These are phyloP conservation scores for Rotaria macrura DNA, from an alignment of 2,888 invertebrate genomes.

Conservation along the genomic window DNA sequence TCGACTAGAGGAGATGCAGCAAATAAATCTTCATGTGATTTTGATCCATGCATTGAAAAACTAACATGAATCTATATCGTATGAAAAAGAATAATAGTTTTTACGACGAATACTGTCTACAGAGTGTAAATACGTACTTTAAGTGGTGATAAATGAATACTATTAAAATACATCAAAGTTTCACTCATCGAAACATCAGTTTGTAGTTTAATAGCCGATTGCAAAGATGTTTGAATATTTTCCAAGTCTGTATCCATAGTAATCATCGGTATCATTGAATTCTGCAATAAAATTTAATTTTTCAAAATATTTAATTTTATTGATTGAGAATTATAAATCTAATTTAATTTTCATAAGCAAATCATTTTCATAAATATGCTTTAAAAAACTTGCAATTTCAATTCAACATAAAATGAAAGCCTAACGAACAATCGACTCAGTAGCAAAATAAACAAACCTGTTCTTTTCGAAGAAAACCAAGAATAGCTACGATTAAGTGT, in stretches of 20 bases:
- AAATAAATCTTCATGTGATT: constrained; percentile 30
- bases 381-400: too few species aligned
- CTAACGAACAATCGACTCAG: too few species aligned
- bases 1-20: constrained; percentile 42
- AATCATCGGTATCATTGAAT: not conserved
- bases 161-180: constrained; percentile 90
- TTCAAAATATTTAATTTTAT: too few species aligned
- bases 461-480: constrained; percentile 66
- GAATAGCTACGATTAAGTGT: constrained; percentile 75
- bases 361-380: too few species aligned
- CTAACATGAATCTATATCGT: constrained; percentile 75
- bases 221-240: not conserved
- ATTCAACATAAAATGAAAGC: too few species aligned
- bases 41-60: constrained; percentile 73
- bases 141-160: constrained; percentile 86
- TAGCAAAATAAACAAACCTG: constrained; percentile 30
- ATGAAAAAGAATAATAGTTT: too few species aligned
- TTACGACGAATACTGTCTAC: not conserved
- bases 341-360: too few species aligned
- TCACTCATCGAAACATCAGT: constrained; percentile 52
- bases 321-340: too few species aligned
- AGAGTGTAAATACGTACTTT: constrained; percentile 55
- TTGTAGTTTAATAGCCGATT: constrained; percentile 38
- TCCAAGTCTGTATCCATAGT: not conserved
- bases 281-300: not conserved